Percentiles rank a stretch among this genome's conserved stretches.
Evolutionary conservation across 2,888 invertebrate genomes (phyloP).

Genomic region (Drosophila falleni): DNA sequence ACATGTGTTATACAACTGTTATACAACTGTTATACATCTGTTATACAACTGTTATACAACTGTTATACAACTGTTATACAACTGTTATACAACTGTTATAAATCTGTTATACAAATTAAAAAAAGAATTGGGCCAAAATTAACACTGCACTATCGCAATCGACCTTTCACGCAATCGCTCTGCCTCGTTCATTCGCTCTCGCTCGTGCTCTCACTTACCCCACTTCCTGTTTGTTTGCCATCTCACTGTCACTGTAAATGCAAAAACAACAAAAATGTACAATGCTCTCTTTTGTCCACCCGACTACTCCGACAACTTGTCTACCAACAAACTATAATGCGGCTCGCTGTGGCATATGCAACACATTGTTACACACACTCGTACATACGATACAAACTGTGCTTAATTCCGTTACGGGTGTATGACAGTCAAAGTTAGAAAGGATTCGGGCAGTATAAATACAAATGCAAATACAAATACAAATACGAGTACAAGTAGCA

Average conservation of each 20-base stretch:
- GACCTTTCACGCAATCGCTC: constrained; percentile 25
- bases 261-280: constrained; percentile 34
- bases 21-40: constrained; percentile 11
- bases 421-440: constrained; percentile 66
- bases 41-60: constrained; percentile 15
- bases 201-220: constrained; percentile 4
- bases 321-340: constrained; percentile 30
- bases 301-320: constrained; percentile 31
- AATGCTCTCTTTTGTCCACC: constrained; percentile 57
- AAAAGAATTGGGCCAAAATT: no score
- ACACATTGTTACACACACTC: constrained; percentile 3
- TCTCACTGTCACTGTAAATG: constrained; percentile 29
- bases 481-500: constrained; percentile 32
- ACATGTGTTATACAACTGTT: constrained; percentile 23
- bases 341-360: constrained; percentile 42
- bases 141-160: constrained; percentile 17
- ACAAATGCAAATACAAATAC: background rate
- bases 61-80: constrained; percentile 11
- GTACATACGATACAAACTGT: constrained; percentile 2
- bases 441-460: constrained; percentile 54
- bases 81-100: constrained; percentile 13
- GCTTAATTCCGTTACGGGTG: constrained; percentile 16
- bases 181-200: constrained; percentile 13
- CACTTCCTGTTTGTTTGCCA: constrained; percentile 2
- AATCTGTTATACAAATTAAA: no score